phyloP scores from a whole-genome alignment of 1,140 invertebrate genomes.

The Physella acuta region DNA sequence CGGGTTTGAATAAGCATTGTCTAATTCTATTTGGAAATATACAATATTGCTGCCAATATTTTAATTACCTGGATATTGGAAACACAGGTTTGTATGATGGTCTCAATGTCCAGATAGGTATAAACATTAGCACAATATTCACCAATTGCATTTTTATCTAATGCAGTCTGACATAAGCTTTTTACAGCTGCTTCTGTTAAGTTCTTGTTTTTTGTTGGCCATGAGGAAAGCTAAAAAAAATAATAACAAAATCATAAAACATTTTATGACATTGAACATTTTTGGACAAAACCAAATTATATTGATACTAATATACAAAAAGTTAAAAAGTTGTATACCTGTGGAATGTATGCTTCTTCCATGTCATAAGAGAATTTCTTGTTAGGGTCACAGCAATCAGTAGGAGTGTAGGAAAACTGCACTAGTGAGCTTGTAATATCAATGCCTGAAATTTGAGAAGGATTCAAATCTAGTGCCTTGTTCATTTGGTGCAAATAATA shows the following conservation, averaged over 20 bases:
- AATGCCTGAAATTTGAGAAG: constrained; percentile 2
- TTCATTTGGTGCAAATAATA: no score
- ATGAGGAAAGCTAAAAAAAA: background rate
- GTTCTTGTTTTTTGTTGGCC: constrained; percentile 6
- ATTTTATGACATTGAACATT: no score
- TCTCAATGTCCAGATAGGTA: constrained; percentile 9
- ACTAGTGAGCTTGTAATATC: constrained; percentile 2
- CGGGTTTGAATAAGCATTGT: background rate
- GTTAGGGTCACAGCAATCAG: background rate
- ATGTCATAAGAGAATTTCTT: background rate
- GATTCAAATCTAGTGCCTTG: no score
- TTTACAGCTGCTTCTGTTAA: constrained; percentile 29
- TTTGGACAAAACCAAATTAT: no score
- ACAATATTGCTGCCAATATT: background rate
- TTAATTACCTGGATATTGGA: constrained; percentile 1
- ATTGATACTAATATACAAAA: no score
- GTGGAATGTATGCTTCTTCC: background rate
- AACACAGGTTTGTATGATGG: constrained; percentile 17
- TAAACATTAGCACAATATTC: constrained; percentile 19
- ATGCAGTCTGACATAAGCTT: constrained; percentile 26
- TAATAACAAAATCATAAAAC: no score
- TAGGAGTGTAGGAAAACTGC: background rate
- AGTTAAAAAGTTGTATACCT: no score
- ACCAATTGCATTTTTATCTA: constrained; percentile 23
- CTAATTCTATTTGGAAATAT: background rate